A percentile compares a stretch with the other conserved stretches of the same genome.
phyloP scores from a whole-genome alignment of 37 sponge, comb jelly and placozoan genomes.

The Crambe crambe region DNA sequence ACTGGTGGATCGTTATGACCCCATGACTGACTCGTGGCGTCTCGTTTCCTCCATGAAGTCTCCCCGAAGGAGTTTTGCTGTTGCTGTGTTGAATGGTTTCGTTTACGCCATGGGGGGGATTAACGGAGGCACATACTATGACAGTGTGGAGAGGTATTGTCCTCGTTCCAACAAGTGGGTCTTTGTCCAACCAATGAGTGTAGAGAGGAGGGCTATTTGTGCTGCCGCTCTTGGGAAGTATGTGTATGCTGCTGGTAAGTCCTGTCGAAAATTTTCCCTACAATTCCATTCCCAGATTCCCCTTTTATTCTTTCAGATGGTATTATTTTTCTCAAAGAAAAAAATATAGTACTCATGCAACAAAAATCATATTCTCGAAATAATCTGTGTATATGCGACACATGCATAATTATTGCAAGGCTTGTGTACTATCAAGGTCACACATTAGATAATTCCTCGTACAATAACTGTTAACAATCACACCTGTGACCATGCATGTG shows the following conservation, averaged over 20 bases:
- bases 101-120: constrained; percentile 94
- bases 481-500: too few species aligned
- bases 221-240: constrained; percentile 80
- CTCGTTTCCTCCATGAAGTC: constrained; percentile 79
- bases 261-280: too few species aligned
- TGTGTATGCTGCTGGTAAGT: constrained; percentile 73
- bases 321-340: too few species aligned
- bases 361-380: too few species aligned
- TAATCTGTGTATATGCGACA: too few species aligned
- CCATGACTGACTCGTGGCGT: constrained; percentile 76
- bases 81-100: constrained; percentile 72
- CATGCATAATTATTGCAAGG: too few species aligned
- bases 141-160: constrained; percentile 87
- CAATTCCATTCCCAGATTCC: too few species aligned
- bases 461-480: too few species aligned
- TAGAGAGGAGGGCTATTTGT: constrained; percentile 79
- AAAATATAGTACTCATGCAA: too few species aligned
- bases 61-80: constrained; percentile 84
- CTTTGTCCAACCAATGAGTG: constrained; percentile 75
- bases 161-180: constrained; percentile 76
- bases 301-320: too few species aligned
- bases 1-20: constrained; percentile 81
- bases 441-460: too few species aligned
- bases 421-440: too few species aligned
- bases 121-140: constrained; percentile 77